Evolutionary conservation across 2,888 invertebrate genomes (phyloP), one percentile per base, ranked within the genome.

Genomic region (Corythucha ciliata): DNA sequence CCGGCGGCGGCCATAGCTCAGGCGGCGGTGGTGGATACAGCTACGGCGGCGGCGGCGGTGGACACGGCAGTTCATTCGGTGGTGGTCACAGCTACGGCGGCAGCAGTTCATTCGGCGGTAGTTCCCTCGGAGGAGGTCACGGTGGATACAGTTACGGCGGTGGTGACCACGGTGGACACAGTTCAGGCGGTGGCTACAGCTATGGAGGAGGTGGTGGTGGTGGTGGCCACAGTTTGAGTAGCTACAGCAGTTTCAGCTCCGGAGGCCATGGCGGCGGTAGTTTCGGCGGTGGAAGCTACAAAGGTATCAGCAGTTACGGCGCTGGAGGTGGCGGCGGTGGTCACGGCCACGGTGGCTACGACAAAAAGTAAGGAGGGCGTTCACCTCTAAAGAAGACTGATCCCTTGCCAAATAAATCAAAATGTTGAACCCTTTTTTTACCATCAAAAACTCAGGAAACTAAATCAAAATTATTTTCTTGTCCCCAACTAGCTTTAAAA

Each of bases 11-110:
- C 12, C 52, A 52, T 14, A 22, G 39, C 33, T 53, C 57, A 21
- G 47, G 48, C 26, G 55, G 57, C 27, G 36, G 45, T 34, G 54
- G 58, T n/a, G 54, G 56, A 14, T 45, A 42, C 22, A 39, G 42
- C 7, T 29, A 34, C n/a, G 37, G 47, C 14, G 52, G 54, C 18
- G 56, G 18, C n/a, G 48, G 48, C 12, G 40, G 47, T 22, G n/a
- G 7, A 21, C 36, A 37, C 5, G 36, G 37, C 37, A 37, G 47
- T 14, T 24, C 36, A 6, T 24, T 29, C 5, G 21, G 29, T 10
- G 45, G 45, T 12, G 22, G 45, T 20, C 33, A 18, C 33, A 20
- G 45, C 20, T 45, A n/a, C 14, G 29, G 45, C 32, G 21, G 29
- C 10, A 22, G 20, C 29, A 29, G 29, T 29, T 10, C 12, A 29